Evolutionary conservation across 2,797 vertebrate species (phyloP).

Genomic region (Poecilia wingei): DNA sequence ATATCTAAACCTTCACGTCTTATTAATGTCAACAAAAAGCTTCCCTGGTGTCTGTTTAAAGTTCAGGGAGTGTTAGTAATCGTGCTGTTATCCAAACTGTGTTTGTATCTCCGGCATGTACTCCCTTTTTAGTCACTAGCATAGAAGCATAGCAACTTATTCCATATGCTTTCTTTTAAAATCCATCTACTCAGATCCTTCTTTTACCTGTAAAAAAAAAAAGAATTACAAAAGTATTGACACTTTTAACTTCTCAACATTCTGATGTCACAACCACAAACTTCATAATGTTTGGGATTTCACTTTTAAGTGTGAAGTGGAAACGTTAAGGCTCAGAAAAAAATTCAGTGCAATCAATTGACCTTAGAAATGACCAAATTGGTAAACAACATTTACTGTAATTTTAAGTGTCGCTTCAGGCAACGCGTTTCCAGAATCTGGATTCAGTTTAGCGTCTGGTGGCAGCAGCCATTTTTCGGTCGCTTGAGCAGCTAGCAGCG

Average conservation of each 20-base stretch:
- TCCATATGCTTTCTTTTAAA: constrained; percentile 7
- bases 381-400: not conserved
- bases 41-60: not conserved
- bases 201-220: constrained; percentile 18
- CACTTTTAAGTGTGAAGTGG: not conserved
- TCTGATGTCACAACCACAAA: not conserved
- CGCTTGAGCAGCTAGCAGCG: constrained; percentile 30
- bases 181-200: constrained; percentile 17
- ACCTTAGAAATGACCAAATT: not conserved
- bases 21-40: constrained; percentile 1
- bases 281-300: not conserved
- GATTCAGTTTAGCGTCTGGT: constrained; percentile 17
- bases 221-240: not conserved
- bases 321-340: not conserved
- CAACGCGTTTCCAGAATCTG: constrained; percentile 17
- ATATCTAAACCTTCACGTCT: not conserved
- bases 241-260: not conserved
- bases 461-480: constrained; percentile 29
- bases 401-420: not conserved
- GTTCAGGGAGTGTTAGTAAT: not conserved
- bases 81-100: constrained; percentile 9
- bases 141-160: constrained; percentile 28
- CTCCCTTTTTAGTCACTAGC: constrained; percentile 12
- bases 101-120: constrained; percentile 6
- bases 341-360: not conserved